Evolutionary conservation across 2,113 vertebrate species (phyloP).

Genomic region (Xyrauchen texanus): DNA sequence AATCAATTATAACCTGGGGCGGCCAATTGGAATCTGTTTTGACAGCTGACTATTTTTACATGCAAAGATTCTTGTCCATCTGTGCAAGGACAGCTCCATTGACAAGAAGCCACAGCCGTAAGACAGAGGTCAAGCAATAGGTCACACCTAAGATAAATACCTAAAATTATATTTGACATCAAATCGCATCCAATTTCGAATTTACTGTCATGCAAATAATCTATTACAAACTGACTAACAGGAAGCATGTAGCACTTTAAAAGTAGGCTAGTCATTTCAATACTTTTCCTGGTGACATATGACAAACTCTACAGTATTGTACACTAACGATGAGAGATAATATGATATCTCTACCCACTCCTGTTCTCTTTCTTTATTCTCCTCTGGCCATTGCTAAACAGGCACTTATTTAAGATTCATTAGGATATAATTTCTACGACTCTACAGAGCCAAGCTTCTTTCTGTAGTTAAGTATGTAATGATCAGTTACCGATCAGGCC

Average conservation of each 20-base stretch:
- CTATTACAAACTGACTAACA: background rate
- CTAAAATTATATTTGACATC: conserved; percentile 35
- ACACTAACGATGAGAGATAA: background rate
- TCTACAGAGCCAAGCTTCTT: conserved; percentile 61
- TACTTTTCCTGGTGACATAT: background rate
- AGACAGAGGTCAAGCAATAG: conserved; percentile 31
- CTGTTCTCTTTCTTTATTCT: conserved; percentile 45
- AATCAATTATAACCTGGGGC: conserved; percentile 40
- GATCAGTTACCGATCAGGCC: conserved; percentile 66
- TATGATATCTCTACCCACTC: background rate
- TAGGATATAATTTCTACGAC: conserved; percentile 54
- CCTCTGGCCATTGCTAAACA: conserved; percentile 24
- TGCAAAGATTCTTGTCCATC: conserved; percentile 39
- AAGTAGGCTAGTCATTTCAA: background rate
- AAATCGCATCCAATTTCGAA: conserved; percentile 24
- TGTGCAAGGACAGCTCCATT: conserved; percentile 44
- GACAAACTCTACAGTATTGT: background rate
- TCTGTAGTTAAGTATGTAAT: conserved; percentile 81
- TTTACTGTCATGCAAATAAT: background rate
- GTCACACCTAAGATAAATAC: conserved; percentile 37
- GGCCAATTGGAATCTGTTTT: conserved; percentile 45
- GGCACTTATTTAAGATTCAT: conserved; percentile 52
- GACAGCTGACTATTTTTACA: conserved; percentile 52
- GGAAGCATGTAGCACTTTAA: background rate
- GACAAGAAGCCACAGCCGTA: conserved; percentile 39